phyloP scores from a whole-genome alignment of 1,140 invertebrate genomes.

The Melipona quadrifasciata region DNA sequence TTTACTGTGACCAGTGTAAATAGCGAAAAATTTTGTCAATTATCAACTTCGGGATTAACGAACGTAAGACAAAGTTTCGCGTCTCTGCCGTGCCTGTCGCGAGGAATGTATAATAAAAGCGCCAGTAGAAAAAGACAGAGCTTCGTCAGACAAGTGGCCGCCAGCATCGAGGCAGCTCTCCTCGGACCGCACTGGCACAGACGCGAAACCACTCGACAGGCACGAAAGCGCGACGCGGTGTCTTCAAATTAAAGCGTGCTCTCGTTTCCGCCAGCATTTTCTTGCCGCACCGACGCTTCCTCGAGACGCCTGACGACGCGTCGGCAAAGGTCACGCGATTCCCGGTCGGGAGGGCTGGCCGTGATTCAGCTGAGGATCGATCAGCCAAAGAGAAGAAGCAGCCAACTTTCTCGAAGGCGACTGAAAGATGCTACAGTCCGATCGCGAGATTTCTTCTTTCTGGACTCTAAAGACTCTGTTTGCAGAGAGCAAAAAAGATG shows the following conservation, averaged over 20 bases:
- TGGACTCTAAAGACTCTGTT: no score
- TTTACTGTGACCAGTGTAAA: neutral
- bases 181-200: constrained; percentile 14
- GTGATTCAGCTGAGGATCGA: constrained; percentile 54
- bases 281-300: neutral
- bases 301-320: constrained; percentile 33
- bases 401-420: constrained; percentile 36
- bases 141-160: constrained; percentile 41
- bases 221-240: constrained; percentile 65
- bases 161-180: constrained; percentile 23
- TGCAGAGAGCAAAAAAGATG: no score
- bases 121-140: constrained; percentile 1
- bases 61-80: neutral
- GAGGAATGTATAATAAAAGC: neutral
- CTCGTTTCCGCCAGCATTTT: neutral
- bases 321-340: constrained; percentile 55
- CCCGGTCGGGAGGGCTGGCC: constrained; percentile 43
- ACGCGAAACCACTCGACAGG: constrained; percentile 67
- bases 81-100: neutral
- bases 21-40: no score
- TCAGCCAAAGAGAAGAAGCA: constrained; percentile 38
- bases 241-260: constrained; percentile 69
- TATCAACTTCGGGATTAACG: neutral
- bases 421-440: neutral
- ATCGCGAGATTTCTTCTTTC: constrained; percentile 27